phyloP scores from a whole-genome alignment of 2,888 invertebrate genomes.

The Chloromyia formosa region DNA sequence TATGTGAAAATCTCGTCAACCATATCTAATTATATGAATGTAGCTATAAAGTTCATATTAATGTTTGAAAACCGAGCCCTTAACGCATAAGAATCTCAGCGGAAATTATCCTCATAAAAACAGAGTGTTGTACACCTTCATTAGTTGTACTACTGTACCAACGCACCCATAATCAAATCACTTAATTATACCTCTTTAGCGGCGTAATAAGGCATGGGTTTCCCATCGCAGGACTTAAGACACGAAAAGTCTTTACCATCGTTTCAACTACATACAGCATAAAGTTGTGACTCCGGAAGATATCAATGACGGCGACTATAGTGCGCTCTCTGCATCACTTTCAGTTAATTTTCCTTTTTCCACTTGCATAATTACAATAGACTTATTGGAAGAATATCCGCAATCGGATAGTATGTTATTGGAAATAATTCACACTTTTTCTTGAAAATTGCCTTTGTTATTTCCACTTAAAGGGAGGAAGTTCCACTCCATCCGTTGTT shows the following conservation, averaged over 20 bases:
- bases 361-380: conserved; percentile 14
- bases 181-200: neutral
- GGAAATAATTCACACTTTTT: conserved; percentile 28
- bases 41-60: too few relatives aligned
- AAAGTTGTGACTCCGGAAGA: neutral
- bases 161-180: too few relatives aligned
- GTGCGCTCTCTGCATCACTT: conserved; percentile 5
- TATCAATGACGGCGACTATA: conserved; percentile 19
- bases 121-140: too few relatives aligned
- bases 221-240: neutral
- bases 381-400: conserved; percentile 21
- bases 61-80: too few relatives aligned
- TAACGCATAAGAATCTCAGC: too few relatives aligned
- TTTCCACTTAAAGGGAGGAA: conserved; percentile 26
- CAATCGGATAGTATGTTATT: conserved; percentile 16
- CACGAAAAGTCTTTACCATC: neutral
- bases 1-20: too few relatives aligned
- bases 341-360: neutral
- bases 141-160: too few relatives aligned
- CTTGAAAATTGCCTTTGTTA: conserved; percentile 25
- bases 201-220: neutral
- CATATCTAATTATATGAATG: too few relatives aligned
- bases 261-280: neutral
- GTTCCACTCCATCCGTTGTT: neutral
- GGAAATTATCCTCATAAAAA: too few relatives aligned